Conservation (phyloP, 2,113 vertebrate species). For the Paratilapia polleni region DNA sequence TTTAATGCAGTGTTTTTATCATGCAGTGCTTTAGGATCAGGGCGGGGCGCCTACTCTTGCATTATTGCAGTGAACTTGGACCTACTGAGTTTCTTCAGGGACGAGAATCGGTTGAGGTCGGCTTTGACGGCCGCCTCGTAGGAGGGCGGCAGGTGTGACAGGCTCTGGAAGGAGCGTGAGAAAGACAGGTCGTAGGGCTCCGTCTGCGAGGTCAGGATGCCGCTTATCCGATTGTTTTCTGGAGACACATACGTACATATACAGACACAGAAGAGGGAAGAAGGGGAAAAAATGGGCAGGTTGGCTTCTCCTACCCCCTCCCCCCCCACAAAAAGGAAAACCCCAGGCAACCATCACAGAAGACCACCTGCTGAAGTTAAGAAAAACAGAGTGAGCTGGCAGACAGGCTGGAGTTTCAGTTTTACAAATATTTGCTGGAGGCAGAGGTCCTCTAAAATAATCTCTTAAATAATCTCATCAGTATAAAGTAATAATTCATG, state of each 20-base stretch:
- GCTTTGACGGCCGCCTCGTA: slow-evolving; percentile 96
- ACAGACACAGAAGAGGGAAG: slow-evolving; percentile 69
- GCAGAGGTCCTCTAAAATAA: slow-evolving; percentile 21
- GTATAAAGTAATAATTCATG: background rate
- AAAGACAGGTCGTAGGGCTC: slow-evolving; percentile 98
- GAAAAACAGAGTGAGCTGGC: slow-evolving; percentile 13
- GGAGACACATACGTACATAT: slow-evolving; percentile 79
- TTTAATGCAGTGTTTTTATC: slow-evolving; percentile 45
- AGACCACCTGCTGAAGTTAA: slow-evolving; percentile 52
- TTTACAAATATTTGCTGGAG: slow-evolving; percentile 36
- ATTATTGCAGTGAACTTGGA: slow-evolving; percentile 70
- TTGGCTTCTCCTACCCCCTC: slow-evolving; percentile 27
- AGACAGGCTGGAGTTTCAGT: slow-evolving; percentile 55
- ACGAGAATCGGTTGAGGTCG: slow-evolving; percentile 95
- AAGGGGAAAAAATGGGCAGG: slow-evolving; percentile 53
- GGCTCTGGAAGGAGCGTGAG: slow-evolving; percentile 98
- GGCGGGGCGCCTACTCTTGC: slow-evolving; percentile 58
- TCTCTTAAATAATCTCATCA: background rate
- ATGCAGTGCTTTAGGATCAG: slow-evolving; percentile 57
- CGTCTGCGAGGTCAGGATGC: slow-evolving; percentile 96
- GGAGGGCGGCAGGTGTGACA: slow-evolving; percentile 96
- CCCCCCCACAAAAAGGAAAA: background rate
- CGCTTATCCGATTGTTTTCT: slow-evolving; percentile 95
- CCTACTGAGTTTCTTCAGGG: slow-evolving; percentile 98
- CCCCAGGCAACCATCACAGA: slow-evolving; percentile 11